phyloP scores from a whole-genome alignment of 2,113 vertebrate species.

The Chionodraco myersi region DNA sequence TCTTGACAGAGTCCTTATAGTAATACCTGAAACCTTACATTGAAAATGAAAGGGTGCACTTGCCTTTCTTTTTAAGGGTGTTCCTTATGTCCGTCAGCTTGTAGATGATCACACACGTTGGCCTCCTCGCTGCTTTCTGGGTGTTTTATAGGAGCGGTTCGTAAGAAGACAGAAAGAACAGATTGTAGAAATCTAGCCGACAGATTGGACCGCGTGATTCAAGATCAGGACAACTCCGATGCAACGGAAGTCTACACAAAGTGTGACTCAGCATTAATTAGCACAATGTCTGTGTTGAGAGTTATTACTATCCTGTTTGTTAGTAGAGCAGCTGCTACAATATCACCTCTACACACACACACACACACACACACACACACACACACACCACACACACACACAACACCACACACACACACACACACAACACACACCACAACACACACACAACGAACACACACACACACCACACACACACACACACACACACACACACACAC shows the following conservation, averaged over 20 bases:
- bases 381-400: conserved; percentile 31
- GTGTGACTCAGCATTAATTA: conserved; percentile 37
- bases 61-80: conserved; percentile 20
- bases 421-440: conserved; percentile 41
- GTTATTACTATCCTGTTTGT: conserved; percentile 57
- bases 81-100: conserved; percentile 18
- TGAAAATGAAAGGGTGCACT: not conserved
- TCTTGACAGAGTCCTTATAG: too few relatives aligned
- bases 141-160: conserved; percentile 47
- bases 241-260: conserved; percentile 5
- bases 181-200: conserved; percentile 42
- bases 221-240: conserved; percentile 39
- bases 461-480: conserved; percentile 32
- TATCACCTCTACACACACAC: conserved; percentile 54
- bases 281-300: not conserved
- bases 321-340: conserved; percentile 59
- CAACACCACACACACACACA: conserved; percentile 35
- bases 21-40: too few relatives aligned
- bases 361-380: conserved; percentile 32
- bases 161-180: conserved; percentile 6
- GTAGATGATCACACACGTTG: not conserved
- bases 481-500: conserved; percentile 40
- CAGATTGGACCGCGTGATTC: conserved; percentile 17
- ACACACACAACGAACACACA: conserved; percentile 30
- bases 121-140: not conserved